Evolutionary conservation across 2,113 vertebrate species (phyloP), one percentile per base, ranked within the genome.

Genomic region (Pelvicachromis taeniatus): DNA sequence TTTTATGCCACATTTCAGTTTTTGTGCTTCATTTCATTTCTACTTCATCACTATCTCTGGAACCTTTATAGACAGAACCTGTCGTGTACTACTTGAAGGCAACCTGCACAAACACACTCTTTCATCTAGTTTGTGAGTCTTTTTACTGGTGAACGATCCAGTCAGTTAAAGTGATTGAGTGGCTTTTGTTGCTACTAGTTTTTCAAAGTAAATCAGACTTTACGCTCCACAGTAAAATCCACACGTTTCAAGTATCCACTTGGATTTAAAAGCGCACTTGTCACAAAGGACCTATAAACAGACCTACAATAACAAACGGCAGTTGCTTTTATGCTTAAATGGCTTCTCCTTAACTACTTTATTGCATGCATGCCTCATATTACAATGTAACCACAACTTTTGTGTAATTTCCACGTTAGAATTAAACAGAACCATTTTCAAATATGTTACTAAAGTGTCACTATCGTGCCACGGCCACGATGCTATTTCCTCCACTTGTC

Each of bases 161-260:
- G 68, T 85, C 65, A 48, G 80, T 86, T 77, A 85, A 83, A 35
- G 59, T 77, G 84, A 87, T 73, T 45, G 16, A 93, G 88, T 81
- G 68, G 42, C 75, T 81, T 85, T 90, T 75, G 42, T 82, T 79
- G 80, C 31, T 7, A 16, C 85, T 88, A 54, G 48, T 55, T 87
- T 84, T n/a, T 48, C 9, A 56, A 83, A 83, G 77, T 86, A 87
- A 83, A 88, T 48, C 58, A 80, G 63, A 55, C 54, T 29, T 77
- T 80, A 82, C 77, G 86, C 26, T 63, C n/a, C 61, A 84, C 78
- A 77, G 56, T 88, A 86, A 87, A 89, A 78, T 75, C 85, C 83
- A 85, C 85, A 90, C 91, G 52, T 91, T 84, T 84, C 3, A 87
- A 90, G 81, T 86, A 82, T 88, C 81, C 73, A 86, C 81, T 90